Evolutionary conservation across 2,888 invertebrate species (phyloP).

Genomic region (Uloborus plumipes): DNA sequence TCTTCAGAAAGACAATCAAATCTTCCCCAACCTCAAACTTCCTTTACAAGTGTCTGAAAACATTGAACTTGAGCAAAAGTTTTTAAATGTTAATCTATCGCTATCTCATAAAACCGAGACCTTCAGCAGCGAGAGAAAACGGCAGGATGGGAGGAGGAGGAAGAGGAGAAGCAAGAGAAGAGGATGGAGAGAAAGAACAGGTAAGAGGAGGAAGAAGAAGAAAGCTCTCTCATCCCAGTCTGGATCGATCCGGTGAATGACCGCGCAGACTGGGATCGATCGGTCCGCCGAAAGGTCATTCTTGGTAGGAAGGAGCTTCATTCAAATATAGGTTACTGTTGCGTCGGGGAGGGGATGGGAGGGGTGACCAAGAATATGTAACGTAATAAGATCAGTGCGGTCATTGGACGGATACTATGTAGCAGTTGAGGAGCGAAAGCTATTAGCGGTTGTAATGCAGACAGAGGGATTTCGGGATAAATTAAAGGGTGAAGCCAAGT

Average conservation of each 20-base stretch:
- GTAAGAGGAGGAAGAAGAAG: constrained; percentile 9
- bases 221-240: background rate
- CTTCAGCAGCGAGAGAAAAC: background rate
- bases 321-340: constrained; percentile 46
- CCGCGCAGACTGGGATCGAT: constrained; percentile 54
- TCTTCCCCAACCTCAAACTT: too few relatives aligned
- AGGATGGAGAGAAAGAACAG: background rate
- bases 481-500: background rate
- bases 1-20: too few relatives aligned
- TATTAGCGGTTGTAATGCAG: too few relatives aligned
- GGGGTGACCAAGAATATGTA: background rate
- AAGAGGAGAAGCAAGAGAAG: too few relatives aligned
- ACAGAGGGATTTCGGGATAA: background rate
- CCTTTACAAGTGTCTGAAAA: too few relatives aligned
- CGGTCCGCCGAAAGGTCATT: constrained; percentile 42
- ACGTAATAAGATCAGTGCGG: too few relatives aligned
- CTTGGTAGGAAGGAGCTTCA: constrained; percentile 5
- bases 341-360: background rate
- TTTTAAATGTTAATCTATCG: too few relatives aligned
- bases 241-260: constrained; percentile 60
- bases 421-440: too few relatives aligned
- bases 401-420: too few relatives aligned
- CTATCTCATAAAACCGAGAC: too few relatives aligned
- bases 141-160: constrained; percentile 3
- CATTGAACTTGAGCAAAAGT: too few relatives aligned